Evolutionary conservation across 1,140 invertebrate species (phyloP), one percentile per base, ranked within the genome.

Genomic region (Papilio helenus): DNA sequence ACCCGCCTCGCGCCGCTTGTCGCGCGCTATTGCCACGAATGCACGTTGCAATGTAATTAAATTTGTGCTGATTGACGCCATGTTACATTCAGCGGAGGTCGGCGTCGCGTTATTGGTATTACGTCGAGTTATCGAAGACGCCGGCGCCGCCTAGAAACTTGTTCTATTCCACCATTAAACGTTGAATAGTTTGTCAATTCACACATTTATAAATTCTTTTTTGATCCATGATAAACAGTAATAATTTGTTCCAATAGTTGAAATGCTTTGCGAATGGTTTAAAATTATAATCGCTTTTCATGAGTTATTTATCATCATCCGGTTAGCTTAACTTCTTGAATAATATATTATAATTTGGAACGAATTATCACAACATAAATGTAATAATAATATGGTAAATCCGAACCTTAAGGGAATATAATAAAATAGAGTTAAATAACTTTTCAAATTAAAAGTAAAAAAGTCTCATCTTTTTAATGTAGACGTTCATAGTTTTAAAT

Each of bases 1-100:
- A 14, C 23, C 61, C 61, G 61, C 61, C 61, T n/a, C 51, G 51
- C 51, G 51, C 26, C 71, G 71, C 26, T 72, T 72, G 71, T 72
- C 71, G 71, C 72, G 23, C 61, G 26, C 10, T 65, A 65, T 65
- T 65, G 61, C 61, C 29, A 65, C 23, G 61, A 65, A 65, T 29
- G 61, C 23, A 65, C 61, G 61, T 51, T 74, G 44, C 72, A 74
- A 74, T 74, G 20, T 76, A 76, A 76, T 76, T 76, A 76, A 76
- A 76, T 76, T 76, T 73, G 72, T 39, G 73, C 73, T 76, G 73
- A 76, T 76, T 76, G 73, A 76, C 73, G 73, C 73, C 49, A 76
- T 76, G 49, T 76, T 76, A 76, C 73, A 76, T 58, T 76, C 20
- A 73, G 44, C 72, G 72, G 72, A 65, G 61, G 23, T 34, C 12